A percentile compares a stretch with the other conserved stretches of the same genome.
phyloP scores from a whole-genome alignment of 2,113 vertebrate species.

The Microcebus lehilahytsara region DNA sequence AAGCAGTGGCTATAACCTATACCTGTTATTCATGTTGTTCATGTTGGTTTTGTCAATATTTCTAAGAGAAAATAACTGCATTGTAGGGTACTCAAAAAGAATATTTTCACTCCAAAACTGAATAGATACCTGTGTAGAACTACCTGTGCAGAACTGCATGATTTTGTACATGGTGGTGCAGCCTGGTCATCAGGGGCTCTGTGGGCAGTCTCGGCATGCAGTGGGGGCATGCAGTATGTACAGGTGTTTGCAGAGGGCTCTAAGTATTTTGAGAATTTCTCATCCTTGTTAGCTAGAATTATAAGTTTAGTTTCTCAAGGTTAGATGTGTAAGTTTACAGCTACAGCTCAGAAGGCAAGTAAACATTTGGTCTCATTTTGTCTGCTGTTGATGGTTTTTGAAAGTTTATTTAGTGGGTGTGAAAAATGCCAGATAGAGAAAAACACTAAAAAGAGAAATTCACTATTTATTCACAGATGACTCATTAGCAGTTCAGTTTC shows the following conservation, averaged over 20 bases:
- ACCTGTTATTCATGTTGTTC: not conserved
- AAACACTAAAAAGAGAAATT: conserved; percentile 1
- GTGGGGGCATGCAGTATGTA: no score
- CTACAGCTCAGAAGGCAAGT: not conserved
- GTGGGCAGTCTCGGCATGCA: rapidly evolving
- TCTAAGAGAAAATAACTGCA: not conserved
- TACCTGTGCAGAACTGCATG: not conserved
- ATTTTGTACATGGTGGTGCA: rapidly evolving
- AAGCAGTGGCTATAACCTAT: not conserved
- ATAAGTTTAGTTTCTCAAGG: not conserved
- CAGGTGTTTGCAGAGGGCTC: not conserved
- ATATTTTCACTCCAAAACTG: not conserved
- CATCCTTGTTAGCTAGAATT: not conserved
- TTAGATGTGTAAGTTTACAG: not conserved
- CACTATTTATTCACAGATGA: conserved; percentile 29
- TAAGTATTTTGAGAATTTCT: not conserved
- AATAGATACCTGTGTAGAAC: not conserved
- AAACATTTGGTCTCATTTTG: conserved; percentile 3
- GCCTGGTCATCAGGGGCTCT: not conserved
- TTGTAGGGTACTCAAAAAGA: not conserved
- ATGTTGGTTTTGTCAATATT: not conserved
- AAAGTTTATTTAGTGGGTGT: conserved; percentile 28
- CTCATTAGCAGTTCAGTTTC: conserved; percentile 24
- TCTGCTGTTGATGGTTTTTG: not conserved
- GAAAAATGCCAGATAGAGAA: conserved; percentile 41